Base-by-base conservation (phyloP, 1,140 invertebrate species). In the Penaeus japonicus region DNA sequence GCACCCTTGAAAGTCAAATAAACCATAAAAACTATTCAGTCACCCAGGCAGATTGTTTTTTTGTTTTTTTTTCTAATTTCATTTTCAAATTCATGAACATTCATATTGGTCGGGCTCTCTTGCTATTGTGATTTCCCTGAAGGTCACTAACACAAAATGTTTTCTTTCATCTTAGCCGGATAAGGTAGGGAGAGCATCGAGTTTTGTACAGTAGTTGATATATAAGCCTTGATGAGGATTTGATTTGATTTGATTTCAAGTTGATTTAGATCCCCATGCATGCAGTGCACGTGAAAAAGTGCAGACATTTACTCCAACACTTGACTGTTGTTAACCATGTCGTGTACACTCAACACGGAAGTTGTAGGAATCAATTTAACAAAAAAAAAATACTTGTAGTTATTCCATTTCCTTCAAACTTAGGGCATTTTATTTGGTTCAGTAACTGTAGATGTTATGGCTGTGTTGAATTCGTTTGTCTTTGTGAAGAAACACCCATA, bases 101-200 rank as follows among this genome's bases (percentile, higher is more conserved):
- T 47, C 47, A 47, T 47, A 47, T 47, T 47, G 47, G 47, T 47
- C 47, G 70, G 70, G 35, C 70, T 30, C 27, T 24, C 70, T 73
- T 30, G 70, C 70, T 32, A 32, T 24, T 73, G n/a, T 73, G 65
- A 27, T n/a, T 65, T 24, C 78, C 22, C 35, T 18, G 30, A 65
- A 62, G 57, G 81, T 83, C 32, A 55, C 81, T 83, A 83, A 83
- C 57, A 65, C 55, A 62, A 35, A 62, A 83, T 59, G 59, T 83
- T 83, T 59, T 83, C 59, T 83, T 83, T 59, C 81, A 59, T 83
- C 81, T 83, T 83, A 83, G 81, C 81, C 59, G 81, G 81, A 83
- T 35, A 83, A 83, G 81, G 81, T 83, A 83, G 81, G 81, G 39
- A 83, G 55, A 39, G 59, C 27, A 32, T 20, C 35, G 59, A 17